Evolutionary conservation across 2,888 invertebrate genomes (phyloP), one percentile per base, ranked within the genome.

Genomic region (Dasysyrphus tricinctus): DNA sequence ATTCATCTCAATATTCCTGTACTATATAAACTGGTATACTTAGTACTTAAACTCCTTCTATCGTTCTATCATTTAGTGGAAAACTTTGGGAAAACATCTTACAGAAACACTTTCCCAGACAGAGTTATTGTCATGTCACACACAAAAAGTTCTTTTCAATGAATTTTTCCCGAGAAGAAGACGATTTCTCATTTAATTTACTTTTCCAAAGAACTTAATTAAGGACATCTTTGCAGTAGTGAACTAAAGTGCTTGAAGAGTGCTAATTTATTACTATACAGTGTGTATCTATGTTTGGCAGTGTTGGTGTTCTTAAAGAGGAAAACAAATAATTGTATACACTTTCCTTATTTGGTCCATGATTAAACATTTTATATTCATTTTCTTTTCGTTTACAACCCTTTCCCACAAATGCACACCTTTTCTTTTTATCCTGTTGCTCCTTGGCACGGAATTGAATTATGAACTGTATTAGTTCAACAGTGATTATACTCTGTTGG

Each of bases 401-500:
- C 24, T 72, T 51, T 24, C 32, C 54, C n/a, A 16, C 8, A 29
- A 75, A 69, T 49, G 70, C 80, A 79, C 73, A 92, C 92, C 92
- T 92, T 91, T 91, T 92, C 89, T 91, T 91, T 89, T 90, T 90
- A 76, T 91, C 91, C 89, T 90, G 90, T 81, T 90, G 90, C 90
- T 92, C 91, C 90, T 90, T 88, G 85, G 92, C 92, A 82, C 92
- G 91, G 89, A 91, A 92, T 90, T 92, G 91, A 89, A 92, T 92
- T 89, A 92, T 92, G 88, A 92, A 92, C 90, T 92, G 92, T 88
- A 92, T 91, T 67, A 92, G 90, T 80, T 92, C 92, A 65, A 92
- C 91, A 77, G 92, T 92, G 88, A 92, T 92, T 88, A 92, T 89
- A 89, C 92, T 92, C 89, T 92, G 91, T 75, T 90, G 89, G 80